Percentiles rank a stretch among this genome's conserved stretches.
These are phyloP conservation scores for Clarias laeviceps DNA, from an alignment of 2,797 vertebrate species.

Conservation along the genomic window DNA sequence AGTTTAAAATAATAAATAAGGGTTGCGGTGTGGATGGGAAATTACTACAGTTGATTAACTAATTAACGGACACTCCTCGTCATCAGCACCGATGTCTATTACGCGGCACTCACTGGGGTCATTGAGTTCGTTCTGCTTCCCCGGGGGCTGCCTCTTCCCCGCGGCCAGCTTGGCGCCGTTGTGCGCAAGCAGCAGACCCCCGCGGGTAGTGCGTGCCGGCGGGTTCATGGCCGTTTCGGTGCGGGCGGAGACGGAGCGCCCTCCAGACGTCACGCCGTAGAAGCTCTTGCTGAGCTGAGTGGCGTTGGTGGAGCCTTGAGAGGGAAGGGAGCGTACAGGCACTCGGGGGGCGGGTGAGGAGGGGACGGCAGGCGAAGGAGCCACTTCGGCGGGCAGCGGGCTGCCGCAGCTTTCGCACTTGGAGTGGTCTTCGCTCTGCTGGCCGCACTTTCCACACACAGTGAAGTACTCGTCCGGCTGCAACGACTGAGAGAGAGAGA, in stretches of 20 bases:
- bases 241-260: slow-evolving; percentile 64
- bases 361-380: slow-evolving; percentile 68
- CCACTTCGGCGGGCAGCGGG: slow-evolving; percentile 68
- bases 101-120: slow-evolving; percentile 86
- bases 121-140: slow-evolving; percentile 80
- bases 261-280: slow-evolving; percentile 74
- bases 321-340: slow-evolving; percentile 81
- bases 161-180: slow-evolving; percentile 78
- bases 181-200: slow-evolving; percentile 69
- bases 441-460: slow-evolving; percentile 79
- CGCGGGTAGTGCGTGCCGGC: slow-evolving; percentile 68
- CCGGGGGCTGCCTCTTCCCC: slow-evolving; percentile 71
- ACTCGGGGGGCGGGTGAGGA: slow-evolving; percentile 77
- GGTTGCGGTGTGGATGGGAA: too few species aligned
- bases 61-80: not conserved
- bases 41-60: not conserved
- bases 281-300: slow-evolving; percentile 79
- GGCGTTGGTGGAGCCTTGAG: slow-evolving; percentile 72
- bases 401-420: slow-evolving; percentile 81
- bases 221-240: slow-evolving; percentile 70
- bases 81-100: not conserved
- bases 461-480: slow-evolving; percentile 71
- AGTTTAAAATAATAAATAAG: not conserved
- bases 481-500: slow-evolving; percentile 65
- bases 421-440: slow-evolving; percentile 76